Evolutionary conservation across 2,797 vertebrate genomes (phyloP).

Genomic region (Manis javanica): DNA sequence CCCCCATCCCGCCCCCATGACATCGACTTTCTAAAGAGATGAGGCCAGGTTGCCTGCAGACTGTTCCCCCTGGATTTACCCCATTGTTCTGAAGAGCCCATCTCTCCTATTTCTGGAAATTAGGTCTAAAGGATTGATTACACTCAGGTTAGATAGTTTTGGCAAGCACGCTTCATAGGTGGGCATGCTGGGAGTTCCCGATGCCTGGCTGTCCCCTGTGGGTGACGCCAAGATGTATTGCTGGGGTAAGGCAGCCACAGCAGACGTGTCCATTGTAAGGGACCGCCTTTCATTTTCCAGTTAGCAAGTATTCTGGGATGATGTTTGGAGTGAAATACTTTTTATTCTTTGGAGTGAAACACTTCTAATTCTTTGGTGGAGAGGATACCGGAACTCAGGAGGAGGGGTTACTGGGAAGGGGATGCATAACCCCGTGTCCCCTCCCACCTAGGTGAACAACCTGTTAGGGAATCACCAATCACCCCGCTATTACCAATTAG

Average conservation of each 20-base stretch:
- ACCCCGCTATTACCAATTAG: too few species aligned
- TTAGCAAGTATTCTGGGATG: neutral
- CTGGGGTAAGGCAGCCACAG: too few species aligned
- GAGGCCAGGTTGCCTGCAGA: neutral
- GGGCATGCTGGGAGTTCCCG: fast-evolving
- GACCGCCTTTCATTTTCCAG: neutral
- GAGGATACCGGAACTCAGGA: too few species aligned
- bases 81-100: neutral
- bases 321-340: neutral
- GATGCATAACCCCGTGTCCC: neutral
- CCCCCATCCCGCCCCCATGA: neutral
- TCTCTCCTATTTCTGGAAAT: neutral
- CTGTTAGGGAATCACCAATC: too few species aligned
- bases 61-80: neutral
- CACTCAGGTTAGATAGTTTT: neutral
- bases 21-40: neutral
- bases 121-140: neutral
- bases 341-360: neutral
- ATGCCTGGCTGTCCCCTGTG: neutral
- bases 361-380: neutral
- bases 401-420: too few species aligned
- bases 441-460: neutral
- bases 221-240: fast-evolving
- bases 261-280: neutral
- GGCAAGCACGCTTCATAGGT: neutral